Base-by-base conservation (phyloP, 2,888 invertebrate species). In the Mythimna albipuncta region DNA sequence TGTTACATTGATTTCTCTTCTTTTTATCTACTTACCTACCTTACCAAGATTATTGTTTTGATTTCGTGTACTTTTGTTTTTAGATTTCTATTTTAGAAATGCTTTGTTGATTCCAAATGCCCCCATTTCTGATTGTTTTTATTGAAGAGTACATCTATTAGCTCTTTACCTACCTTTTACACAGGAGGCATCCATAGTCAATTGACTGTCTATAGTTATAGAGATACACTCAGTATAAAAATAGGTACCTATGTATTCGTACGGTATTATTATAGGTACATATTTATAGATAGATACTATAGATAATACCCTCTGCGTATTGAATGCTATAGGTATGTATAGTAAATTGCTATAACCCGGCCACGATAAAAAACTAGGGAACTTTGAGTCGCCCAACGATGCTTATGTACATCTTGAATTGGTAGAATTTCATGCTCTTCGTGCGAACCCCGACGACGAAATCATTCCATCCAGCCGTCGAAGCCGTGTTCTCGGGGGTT, bases 401-500 rank as follows among this genome's bases (percentile, higher is more conserved):
- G 65, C 64, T 55, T 83, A 87, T 82, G 89, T 88, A 83, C 93
- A 89, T 91, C 90, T 91, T 88, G 81, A 91, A 90, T 92, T 90
- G 88, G 91, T 87, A 85, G 87, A 82, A 86, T 93, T 91, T 90
- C 84, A 89, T 88, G 91, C 92, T 93, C 93, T 94, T 93, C 94
- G 94, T 96, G 96, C 91, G 93, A 93, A 93, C 93, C 93, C 92
- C 95, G 95, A 94, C 95, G 96, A 95, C 95, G 94, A 96, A 96
- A 95, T 95, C 95, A 96, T 96, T 96, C 96, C 96, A 96, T 96
- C 96, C 96, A 96, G 96, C 95, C 96, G 95, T 96, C 95, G 96
- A 95, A 95, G 96, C 95, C 93, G 95, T 93, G 94, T 95, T 95
- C 95, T 95, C 93, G 94, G 95, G 95, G 96, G 95, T 94, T 95